phyloP scores from a whole-genome alignment of 2,888 invertebrate genomes.

The Oligia fasciuncula region DNA sequence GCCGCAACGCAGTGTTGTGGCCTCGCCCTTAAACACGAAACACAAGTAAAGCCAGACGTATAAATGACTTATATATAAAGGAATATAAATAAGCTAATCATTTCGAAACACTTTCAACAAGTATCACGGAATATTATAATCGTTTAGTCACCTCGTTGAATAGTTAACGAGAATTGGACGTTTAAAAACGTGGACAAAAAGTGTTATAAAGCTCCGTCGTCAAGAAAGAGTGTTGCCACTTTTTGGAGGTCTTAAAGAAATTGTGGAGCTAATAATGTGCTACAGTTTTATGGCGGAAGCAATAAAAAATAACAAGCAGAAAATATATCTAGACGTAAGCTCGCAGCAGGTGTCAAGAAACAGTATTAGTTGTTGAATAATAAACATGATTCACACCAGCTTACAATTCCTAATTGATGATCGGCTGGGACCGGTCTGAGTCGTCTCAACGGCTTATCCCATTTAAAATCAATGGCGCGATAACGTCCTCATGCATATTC shows the following conservation, averaged over 20 bases:
- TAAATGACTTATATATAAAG: slow-evolving; percentile 18
- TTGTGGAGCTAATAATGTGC: slow-evolving; percentile 52
- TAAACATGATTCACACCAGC: slow-evolving; percentile 62
- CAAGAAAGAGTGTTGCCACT: slow-evolving; percentile 24
- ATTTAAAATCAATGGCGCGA: slow-evolving; percentile 84
- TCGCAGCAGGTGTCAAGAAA: slow-evolving; percentile 54
- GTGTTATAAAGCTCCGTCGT: slow-evolving; percentile 22
- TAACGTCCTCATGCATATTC: slow-evolving; percentile 85
- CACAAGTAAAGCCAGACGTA: slow-evolving; percentile 36
- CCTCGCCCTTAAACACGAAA: too few relatives aligned
- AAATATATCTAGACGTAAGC: slow-evolving; percentile 35
- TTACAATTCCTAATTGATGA: slow-evolving; percentile 66
- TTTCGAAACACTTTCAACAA: slow-evolving; percentile 47
- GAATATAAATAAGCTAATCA: slow-evolving; percentile 60
- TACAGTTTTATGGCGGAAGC: slow-evolving; percentile 54
- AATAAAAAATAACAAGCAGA: slow-evolving; percentile 63
- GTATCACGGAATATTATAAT: slow-evolving; percentile 57
- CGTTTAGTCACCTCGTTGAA: slow-evolving; percentile 58
- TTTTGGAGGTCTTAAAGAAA: slow-evolving; percentile 49
- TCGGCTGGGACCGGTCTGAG: slow-evolving; percentile 54
- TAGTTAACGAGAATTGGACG: slow-evolving; percentile 39
- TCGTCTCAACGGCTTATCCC: slow-evolving; percentile 79
- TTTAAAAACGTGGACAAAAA: slow-evolving; percentile 36
- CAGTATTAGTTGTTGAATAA: slow-evolving; percentile 58
- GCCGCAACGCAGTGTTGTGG: too few relatives aligned